Base-by-base conservation (phyloP, 1,140 invertebrate genomes). In the Drosophila asahinai region DNA sequence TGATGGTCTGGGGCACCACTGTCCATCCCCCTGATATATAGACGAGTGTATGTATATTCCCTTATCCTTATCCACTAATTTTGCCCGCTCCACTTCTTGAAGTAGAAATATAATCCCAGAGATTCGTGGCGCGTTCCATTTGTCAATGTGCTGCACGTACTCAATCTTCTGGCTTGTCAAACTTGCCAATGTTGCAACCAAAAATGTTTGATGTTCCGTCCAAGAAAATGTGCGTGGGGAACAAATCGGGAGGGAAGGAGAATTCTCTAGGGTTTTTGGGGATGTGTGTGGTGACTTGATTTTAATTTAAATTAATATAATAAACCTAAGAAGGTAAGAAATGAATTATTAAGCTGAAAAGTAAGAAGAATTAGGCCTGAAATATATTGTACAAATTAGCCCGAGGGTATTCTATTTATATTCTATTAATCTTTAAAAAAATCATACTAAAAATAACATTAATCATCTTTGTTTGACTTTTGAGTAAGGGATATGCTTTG, bases 71-170 rank as follows among this genome's bases (percentile, higher is more conserved):
- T 43, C 3, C 45, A 51, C 55, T 65, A 68, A 77, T 61, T 54
- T 40, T 19, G 9, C 57, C 42, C 25, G 5, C 55, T 40, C 22
- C 30, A 7, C 38, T 17, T 17, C 27, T 19, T 19, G 14, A 38
- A 38, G 25, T 9, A 19, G 27, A 25, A 66, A 45, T 30, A 55
- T 77, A 59, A 58, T 57, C 40, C 65, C 45, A 49, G 57, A 40
- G 65, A 79, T 77, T 71, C 66, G 67, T 72, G 61, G 67, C 67
- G 71, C 75, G 79, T 74, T 81, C 61, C 81, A 89, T 89, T 90
- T 89, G 86, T 86, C 86, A 90, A 90, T 84, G 81, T 89, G 84
- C 75, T 80, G 86, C 86, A 90, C 86, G 86, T 90, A 90, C 86
- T 90, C 86, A 90, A 90, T 90, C 86, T 90, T 90, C 82, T 82